These are phyloP conservation scores for Pipistrellus pygmaeus DNA, from an alignment of 2,797 vertebrate species.

Conservation along the genomic window DNA sequence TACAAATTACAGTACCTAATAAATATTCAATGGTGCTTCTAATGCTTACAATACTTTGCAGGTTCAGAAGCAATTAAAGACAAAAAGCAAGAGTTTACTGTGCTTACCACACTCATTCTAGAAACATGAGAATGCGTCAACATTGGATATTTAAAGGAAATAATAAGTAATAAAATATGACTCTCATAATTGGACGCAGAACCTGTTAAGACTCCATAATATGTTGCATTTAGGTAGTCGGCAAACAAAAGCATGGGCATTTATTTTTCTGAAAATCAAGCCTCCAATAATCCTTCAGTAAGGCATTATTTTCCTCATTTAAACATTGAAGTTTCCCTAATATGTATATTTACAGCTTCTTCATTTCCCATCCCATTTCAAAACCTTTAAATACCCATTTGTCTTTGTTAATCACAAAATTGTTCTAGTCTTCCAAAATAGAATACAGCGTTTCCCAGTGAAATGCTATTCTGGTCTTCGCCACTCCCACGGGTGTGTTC, in stretches of 20 bases:
- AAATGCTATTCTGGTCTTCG: background rate
- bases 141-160: background rate
- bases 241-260: background rate
- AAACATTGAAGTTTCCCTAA: background rate
- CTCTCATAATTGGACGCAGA: background rate
- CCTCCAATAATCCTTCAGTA: background rate
- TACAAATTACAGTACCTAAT: background rate
- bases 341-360: background rate
- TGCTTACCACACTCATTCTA: background rate
- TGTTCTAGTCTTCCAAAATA: background rate
- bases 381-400: background rate
- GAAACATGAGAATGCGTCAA: background rate
- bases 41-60: background rate
- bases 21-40: constrained; percentile 8
- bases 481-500: background rate
- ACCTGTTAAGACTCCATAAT: background rate
- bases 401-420: background rate
- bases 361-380: background rate
- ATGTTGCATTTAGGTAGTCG: background rate
- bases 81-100: background rate
- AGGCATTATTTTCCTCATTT: background rate
- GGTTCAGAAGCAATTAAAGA: background rate
- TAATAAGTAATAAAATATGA: background rate
- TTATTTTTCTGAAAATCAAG: constrained; percentile 46
- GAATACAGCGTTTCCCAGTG: background rate